A percentile compares a stretch with the other conserved stretches of the same genome.
Evolutionary conservation across 2,797 vertebrate species (phyloP).

Genomic region (Novumbra hubbsi): DNA sequence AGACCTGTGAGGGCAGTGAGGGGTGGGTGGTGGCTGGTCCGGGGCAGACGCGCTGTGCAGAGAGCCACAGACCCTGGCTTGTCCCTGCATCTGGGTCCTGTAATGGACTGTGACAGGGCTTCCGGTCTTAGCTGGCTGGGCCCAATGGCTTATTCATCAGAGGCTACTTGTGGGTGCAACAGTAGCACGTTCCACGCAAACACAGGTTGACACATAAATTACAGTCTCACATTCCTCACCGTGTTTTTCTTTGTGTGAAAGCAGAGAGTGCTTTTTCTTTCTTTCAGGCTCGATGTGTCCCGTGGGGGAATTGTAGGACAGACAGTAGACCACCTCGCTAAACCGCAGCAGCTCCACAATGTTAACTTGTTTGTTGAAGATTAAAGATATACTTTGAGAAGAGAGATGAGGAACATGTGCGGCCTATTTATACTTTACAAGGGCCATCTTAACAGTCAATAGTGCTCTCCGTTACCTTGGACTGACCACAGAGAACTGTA

Average conservation of each 20-base stretch:
- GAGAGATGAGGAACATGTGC: constrained; percentile 21
- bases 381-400: neutral
- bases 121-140: constrained; percentile 55
- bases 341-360: neutral
- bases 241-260: constrained; percentile 36
- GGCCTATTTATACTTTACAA: neutral
- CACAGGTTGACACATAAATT: constrained; percentile 59
- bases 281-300: constrained; percentile 24
- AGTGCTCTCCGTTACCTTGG: neutral
- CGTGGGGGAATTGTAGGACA: constrained; percentile 26
- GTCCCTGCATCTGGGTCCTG: constrained; percentile 49
- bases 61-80: constrained; percentile 46
- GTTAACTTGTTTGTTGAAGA: neutral
- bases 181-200: constrained; percentile 47
- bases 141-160: constrained; percentile 76
- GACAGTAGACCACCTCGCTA: neutral
- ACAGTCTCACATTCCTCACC: constrained; percentile 45
- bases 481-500: neutral
- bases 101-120: constrained; percentile 73
- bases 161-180: constrained; percentile 46
- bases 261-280: constrained; percentile 43
- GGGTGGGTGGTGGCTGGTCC: constrained; percentile 17
- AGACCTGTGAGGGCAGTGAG: neutral
- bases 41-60: constrained; percentile 23
- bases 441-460: neutral